Base-by-base conservation (phyloP, 1,140 invertebrate species). In the Drosophila parvula region DNA sequence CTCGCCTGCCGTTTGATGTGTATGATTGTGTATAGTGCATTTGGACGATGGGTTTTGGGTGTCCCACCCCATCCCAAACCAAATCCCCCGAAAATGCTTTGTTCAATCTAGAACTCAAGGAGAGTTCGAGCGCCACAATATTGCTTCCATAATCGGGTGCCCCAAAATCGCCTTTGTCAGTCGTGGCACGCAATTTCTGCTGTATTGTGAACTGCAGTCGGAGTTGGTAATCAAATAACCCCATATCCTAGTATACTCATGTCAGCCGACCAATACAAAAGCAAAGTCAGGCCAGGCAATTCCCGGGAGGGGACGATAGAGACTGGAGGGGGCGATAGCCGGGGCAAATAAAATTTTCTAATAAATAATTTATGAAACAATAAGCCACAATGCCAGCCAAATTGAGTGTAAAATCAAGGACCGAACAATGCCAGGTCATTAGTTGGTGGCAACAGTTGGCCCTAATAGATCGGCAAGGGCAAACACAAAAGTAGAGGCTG, bases 321-420 rank as follows among this genome's bases (percentile, higher is more conserved):
- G 40, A n/a, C 8, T 11, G n/a, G 28, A 4, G 12, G 14, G 5
- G n/a, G 34, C 14, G 14, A 14, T 18, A 32, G 22, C 27, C 28
- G 14, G 50, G 30, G 45, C 55, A 78, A 86, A 85, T 73, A 77
- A 64, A 70, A 82, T 63, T 83, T 55, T 69, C 61, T 61, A 69
- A 79, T 83, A 89, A 88, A 89, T 88, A 79, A 88, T 88, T 82
- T 79, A 83, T 78, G 48, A 61, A 82, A 70, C 83, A 88, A 82
- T 77, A 69, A 79, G 71, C 67, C 71, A 73, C 65, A 78, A 78
- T 74, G 64, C 67, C 64, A 70, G 73, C 55, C 59, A 79, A 88
- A 89, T 88, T 83, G 79, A 80, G 65, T 88, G 84, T 88, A 89
- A 88, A 88, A 88, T 69, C 85, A 57, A 38, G 41, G 41, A 27